Evolutionary conservation across 2,888 invertebrate species (phyloP).

Genomic region (Amiota mariae): DNA sequence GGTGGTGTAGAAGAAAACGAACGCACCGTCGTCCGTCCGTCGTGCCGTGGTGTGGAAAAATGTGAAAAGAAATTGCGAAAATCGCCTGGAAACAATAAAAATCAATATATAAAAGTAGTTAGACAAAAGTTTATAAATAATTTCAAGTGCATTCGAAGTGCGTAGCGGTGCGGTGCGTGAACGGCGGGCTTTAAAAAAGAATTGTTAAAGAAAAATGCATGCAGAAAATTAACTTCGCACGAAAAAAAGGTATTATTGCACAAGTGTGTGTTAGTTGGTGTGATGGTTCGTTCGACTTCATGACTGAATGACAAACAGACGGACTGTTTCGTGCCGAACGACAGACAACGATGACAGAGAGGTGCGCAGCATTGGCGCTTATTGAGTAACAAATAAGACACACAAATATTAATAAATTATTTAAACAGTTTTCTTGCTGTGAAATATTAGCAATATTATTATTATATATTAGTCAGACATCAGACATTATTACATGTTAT

Average conservation of each 20-base stretch:
- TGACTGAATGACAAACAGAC: background rate
- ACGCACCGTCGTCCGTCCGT: background rate
- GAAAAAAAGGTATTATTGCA: constrained; percentile 29
- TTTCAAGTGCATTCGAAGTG: constrained; percentile 2
- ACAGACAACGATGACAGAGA: background rate
- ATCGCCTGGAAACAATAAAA: constrained; percentile 16
- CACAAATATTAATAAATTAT: background rate
- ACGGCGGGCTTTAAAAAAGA: constrained; percentile 1
- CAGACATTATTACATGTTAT: constrained; percentile 1
- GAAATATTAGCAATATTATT: too few relatives aligned
- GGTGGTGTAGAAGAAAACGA: background rate
- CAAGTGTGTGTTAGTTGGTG: background rate
- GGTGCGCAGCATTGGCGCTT: background rate
- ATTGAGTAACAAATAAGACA: constrained; percentile 14
- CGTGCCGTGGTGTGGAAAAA: constrained; percentile 19
- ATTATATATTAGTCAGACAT: constrained; percentile 1
- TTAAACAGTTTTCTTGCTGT: background rate
- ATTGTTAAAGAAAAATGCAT: constrained; percentile 6
- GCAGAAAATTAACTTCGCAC: constrained; percentile 8
- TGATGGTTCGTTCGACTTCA: background rate
- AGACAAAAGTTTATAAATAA: constrained; percentile 6
- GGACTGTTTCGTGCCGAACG: background rate
- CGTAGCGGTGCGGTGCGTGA: constrained; percentile 1
- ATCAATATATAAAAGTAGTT: constrained; percentile 20
- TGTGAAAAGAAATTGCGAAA: constrained; percentile 21